A percentile compares a stretch with the other conserved stretches of the same genome.
Conservation (phyloP, 2,888 invertebrate genomes). For the Anthophora plumipes region DNA sequence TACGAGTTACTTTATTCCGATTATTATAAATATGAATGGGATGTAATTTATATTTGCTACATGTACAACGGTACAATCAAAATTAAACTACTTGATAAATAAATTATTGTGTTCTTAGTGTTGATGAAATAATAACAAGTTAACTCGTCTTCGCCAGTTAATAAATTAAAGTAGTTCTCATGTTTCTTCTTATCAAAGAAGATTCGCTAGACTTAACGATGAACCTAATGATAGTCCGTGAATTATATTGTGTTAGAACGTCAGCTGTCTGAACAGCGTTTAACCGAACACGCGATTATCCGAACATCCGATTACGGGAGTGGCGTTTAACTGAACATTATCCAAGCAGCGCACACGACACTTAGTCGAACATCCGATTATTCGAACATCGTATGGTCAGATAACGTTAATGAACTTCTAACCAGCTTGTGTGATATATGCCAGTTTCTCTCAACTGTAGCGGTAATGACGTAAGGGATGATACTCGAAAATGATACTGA, state of each 20-base stretch:
- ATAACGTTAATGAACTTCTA: constrained; percentile 36
- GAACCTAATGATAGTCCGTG: not conserved
- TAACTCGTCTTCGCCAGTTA: too few relatives aligned
- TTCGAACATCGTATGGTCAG: constrained; percentile 16
- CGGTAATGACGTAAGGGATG: not conserved
- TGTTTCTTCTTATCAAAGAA: not conserved
- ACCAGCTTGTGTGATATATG: not conserved
- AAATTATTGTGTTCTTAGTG: too few relatives aligned
- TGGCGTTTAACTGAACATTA: constrained; percentile 33
- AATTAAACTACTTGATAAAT: too few relatives aligned
- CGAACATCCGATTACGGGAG: constrained; percentile 23
- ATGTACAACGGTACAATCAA: too few relatives aligned
- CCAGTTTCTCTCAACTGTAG: not conserved
- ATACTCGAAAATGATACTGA: not conserved
- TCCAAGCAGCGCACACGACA: constrained; percentile 9
- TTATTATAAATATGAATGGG: too few relatives aligned
- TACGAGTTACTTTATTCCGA: too few relatives aligned
- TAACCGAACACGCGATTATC: constrained; percentile 12
- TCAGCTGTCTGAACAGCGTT: not conserved
- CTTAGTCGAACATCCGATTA: constrained; percentile 34
- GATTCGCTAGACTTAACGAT: not conserved
- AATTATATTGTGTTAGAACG: not conserved
- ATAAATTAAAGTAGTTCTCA: too few relatives aligned
- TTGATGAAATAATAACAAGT: too few relatives aligned
- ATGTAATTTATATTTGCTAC: too few relatives aligned